Evolutionary conservation across 2,888 invertebrate species (phyloP).

Genomic region (Andrena flavipes): DNA sequence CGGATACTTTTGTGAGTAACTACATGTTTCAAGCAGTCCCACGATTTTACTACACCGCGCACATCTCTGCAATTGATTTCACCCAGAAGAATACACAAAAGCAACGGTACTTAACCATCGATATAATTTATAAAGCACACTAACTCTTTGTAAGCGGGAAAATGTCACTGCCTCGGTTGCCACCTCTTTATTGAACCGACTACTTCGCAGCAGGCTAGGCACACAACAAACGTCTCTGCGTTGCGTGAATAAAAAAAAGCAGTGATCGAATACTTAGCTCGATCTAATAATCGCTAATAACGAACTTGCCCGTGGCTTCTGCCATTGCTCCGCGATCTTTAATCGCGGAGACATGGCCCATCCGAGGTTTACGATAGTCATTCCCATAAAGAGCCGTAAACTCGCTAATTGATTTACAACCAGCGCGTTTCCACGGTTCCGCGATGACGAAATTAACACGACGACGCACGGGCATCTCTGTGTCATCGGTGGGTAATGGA

Average conservation of each 20-base stretch:
- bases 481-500: conserved; percentile 52
- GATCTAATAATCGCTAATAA: conserved; percentile 25
- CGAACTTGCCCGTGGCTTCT: conserved; percentile 17
- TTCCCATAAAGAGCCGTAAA: conserved; percentile 39
- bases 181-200: conserved; percentile 2
- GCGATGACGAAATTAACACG: conserved; percentile 52
- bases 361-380: conserved; percentile 41
- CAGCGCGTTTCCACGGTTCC: conserved; percentile 41
- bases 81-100: not conserved
- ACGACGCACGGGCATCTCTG: not conserved
- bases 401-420: conserved; percentile 66
- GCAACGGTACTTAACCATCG: not conserved
- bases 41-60: no score
- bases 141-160: conserved; percentile 15
- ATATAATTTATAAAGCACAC: not conserved
- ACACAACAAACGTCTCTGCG: not conserved
- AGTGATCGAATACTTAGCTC: not conserved
- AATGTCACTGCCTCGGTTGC: conserved; percentile 7
- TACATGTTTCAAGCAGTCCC: no score
- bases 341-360: not conserved
- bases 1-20: no score
- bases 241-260: not conserved
- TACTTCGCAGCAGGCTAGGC: not conserved
- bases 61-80: not conserved
- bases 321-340: not conserved